Evolutionary conservation across 2,113 vertebrate genomes (phyloP).

Genomic region (Oriolus oriolus): DNA sequence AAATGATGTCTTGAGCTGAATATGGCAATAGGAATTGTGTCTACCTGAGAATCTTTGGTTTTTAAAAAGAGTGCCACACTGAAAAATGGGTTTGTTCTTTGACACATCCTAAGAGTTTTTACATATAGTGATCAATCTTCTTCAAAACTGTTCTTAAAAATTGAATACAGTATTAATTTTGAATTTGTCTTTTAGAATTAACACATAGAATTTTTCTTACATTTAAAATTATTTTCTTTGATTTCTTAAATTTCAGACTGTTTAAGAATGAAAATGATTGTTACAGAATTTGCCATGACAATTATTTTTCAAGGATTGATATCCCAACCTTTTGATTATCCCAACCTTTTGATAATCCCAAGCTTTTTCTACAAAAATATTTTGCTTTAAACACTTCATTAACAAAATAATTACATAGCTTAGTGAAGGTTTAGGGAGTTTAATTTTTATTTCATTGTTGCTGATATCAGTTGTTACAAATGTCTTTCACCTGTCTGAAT

Average conservation of each 20-base stretch:
- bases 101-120: neutral
- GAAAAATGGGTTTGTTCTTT: neutral
- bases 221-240: neutral
- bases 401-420: neutral
- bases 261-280: neutral
- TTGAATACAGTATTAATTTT: neutral
- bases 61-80: neutral
- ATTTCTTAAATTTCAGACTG: neutral
- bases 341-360: neutral
- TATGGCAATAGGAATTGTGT: neutral
- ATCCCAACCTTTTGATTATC: neutral
- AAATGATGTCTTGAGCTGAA: neutral
- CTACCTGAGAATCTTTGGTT: neutral
- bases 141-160: neutral
- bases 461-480: neutral
- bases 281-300: neutral
- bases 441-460: neutral
- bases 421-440: neutral
- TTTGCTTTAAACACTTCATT: neutral
- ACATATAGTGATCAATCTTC: neutral
- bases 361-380: neutral
- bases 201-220: neutral
- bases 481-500: neutral
- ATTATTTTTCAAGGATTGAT: neutral
- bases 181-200: neutral